phyloP scores from a whole-genome alignment of 2,888 invertebrate species.

The Ophraella communa region DNA sequence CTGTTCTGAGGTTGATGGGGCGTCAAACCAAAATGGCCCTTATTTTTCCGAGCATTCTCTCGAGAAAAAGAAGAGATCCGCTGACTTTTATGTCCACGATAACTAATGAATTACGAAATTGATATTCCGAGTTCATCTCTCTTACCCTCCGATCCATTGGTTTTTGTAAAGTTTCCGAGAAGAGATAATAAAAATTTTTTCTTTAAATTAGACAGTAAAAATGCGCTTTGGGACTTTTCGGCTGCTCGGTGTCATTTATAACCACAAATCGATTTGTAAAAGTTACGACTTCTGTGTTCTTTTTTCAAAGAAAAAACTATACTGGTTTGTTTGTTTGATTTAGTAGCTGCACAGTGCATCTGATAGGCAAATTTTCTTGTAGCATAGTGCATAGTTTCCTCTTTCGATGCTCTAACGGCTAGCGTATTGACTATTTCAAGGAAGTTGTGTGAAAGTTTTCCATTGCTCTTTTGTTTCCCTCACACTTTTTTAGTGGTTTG shows the following conservation, averaged over 20 bases:
- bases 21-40: not conserved
- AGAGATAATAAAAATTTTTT: not conserved
- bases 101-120: constrained; percentile 5
- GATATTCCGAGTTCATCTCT: not conserved
- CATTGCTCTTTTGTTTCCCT: too few relatives aligned
- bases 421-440: too few relatives aligned
- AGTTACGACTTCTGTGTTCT: not conserved
- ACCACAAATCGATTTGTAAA: not conserved
- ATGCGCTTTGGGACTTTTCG: not conserved
- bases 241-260: not conserved
- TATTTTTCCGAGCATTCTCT: not conserved
- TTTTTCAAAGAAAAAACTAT: too few relatives aligned
- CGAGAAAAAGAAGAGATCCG: not conserved
- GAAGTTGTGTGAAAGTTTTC: too few relatives aligned
- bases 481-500: too few relatives aligned
- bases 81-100: not conserved
- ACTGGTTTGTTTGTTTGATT: too few relatives aligned
- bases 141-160: not conserved
- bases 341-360: too few relatives aligned
- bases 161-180: not conserved
- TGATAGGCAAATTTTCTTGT: too few relatives aligned
- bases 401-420: too few relatives aligned
- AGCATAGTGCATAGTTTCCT: too few relatives aligned
- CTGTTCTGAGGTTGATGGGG: not conserved
- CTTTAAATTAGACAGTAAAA: not conserved